Evolutionary conservation across 2,797 vertebrate species (phyloP).

Genomic region (Squalus acanthias): DNA sequence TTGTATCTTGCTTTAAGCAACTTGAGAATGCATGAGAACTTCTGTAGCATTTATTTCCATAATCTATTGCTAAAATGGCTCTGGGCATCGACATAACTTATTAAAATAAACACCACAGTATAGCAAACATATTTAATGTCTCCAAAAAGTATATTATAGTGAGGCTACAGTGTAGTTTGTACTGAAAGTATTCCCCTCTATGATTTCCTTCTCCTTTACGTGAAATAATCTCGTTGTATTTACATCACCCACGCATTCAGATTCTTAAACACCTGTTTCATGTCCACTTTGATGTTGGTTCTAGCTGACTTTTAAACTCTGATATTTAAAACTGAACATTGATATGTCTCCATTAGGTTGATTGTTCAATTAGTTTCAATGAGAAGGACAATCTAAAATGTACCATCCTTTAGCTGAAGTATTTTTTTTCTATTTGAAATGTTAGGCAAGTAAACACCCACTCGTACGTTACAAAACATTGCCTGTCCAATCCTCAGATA

Average conservation of each 20-base stretch:
- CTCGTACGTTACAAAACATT: not conserved
- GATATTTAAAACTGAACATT: not conserved
- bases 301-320: not conserved
- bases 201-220: not conserved
- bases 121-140: not conserved
- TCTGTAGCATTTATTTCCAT: not conserved
- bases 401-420: not conserved
- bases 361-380: not conserved
- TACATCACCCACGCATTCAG: not conserved
- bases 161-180: not conserved
- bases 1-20: not conserved
- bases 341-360: not conserved
- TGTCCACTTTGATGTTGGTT: not conserved
- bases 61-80: not conserved
- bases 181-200: not conserved
- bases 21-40: not conserved
- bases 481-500: not conserved
- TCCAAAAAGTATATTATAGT: not conserved
- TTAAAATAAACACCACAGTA: not conserved
- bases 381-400: not conserved
- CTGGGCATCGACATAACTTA: not conserved
- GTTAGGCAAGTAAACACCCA: not conserved
- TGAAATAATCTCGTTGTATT: not conserved
- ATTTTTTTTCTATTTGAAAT: not conserved
- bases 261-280: not conserved